Evolutionary conservation across 2,888 invertebrate species (phyloP), one percentile per base, ranked within the genome.

Genomic region (Calliopum simillimum): DNA sequence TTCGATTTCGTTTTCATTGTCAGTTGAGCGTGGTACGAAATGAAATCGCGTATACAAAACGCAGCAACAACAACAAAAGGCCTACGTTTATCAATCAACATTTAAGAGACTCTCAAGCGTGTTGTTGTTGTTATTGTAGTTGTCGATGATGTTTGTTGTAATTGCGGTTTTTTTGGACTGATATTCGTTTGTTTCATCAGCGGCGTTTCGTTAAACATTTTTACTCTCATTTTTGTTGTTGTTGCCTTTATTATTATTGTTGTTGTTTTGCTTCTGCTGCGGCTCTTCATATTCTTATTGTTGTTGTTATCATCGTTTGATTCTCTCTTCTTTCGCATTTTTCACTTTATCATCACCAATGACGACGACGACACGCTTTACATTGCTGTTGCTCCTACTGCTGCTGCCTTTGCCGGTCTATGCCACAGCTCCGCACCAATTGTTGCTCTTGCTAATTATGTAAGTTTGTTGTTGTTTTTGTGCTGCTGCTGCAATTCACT

Each of bases 1-100:
- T 59, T 59, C 59, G 59, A 43, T 59, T 59, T 59, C 59, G 59
- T 59, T 59, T 59, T 59, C 59, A 59, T 59, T 59, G 59, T 19
- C 43, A 41, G 59, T 43, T 59, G 41, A 59, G 59, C 59, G 43
- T 33, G 8, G 33, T 59, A 59, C 5, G 43, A 41, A 59, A 41
- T 43, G 41, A 41, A 59, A 59, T 59, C 59, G 41, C 41, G 53
- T 53, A 23, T 23, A 49, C 16, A 23, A 53, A 59, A 41, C n/a
- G 19, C 33, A 59, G 41, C 16, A 59, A 43, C 59, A 59, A 59
- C 43, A 58, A 41, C 58, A 33, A 41, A 33, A 12, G 19, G 19
- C 11, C 14, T 19, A 16, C 53, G 23, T 53, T 23, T 53, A 13
- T 53, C 53, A 23, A 53, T 53, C 19, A 12, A 53, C 13, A 1